These are phyloP conservation scores for Alexandromys fortis DNA, from an alignment of 2,113 vertebrate species.

Conservation along the genomic window DNA sequence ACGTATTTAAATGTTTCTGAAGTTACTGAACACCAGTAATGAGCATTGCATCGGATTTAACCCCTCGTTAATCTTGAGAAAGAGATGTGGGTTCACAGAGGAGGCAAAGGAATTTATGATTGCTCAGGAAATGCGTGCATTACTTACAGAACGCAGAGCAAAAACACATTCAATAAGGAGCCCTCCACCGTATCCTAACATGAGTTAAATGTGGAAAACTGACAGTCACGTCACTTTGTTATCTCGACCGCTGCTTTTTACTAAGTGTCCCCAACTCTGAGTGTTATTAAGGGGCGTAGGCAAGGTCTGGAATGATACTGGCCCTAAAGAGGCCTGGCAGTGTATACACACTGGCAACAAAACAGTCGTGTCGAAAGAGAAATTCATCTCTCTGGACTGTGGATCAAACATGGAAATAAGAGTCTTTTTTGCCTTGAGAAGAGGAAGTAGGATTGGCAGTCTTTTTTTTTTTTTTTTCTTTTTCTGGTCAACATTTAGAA, in stretches of 20 bases:
- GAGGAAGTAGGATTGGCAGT: slow-evolving; percentile 13
- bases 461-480: neutral
- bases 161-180: neutral
- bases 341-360: neutral
- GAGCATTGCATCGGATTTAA: slow-evolving; percentile 58
- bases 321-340: neutral
- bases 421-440: slow-evolving; percentile 8
- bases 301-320: neutral
- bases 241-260: neutral
- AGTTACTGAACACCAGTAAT: slow-evolving; percentile 57
- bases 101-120: slow-evolving; percentile 54
- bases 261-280: neutral
- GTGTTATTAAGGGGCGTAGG: neutral
- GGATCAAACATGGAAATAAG: slow-evolving; percentile 4
- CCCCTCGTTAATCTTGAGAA: slow-evolving; percentile 37
- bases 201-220: slow-evolving; percentile 17
- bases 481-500: neutral
- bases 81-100: slow-evolving; percentile 11
- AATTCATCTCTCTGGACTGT: neutral
- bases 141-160: slow-evolving; percentile 48
- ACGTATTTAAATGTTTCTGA: slow-evolving; percentile 59
- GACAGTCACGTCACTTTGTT: neutral
- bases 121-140: neutral
- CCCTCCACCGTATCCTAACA: neutral
- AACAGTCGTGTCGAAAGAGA: neutral